Conservation (phyloP, 2,888 invertebrate genomes). For the Xylophagus ater region DNA sequence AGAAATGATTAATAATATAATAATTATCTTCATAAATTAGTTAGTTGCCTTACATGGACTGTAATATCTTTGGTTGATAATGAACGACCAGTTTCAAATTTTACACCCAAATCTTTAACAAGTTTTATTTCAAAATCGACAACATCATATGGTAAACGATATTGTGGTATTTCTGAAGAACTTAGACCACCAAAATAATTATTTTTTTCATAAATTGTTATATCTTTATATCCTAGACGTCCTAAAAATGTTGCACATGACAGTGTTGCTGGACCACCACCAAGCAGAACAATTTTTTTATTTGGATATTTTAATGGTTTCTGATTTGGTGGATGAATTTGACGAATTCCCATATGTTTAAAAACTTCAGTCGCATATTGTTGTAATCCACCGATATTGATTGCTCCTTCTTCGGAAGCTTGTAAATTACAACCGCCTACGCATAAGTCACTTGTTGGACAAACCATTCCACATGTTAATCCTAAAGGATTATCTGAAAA, state of each 20-base stretch:
- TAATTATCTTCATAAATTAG: background rate
- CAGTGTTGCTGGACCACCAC: conserved; percentile 92
- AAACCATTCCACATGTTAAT: conserved; percentile 95
- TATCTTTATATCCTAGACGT: conserved; percentile 79
- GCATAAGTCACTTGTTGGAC: conserved; percentile 96
- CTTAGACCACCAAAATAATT: conserved; percentile 83
- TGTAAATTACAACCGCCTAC: conserved; percentile 96
- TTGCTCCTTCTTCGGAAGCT: conserved; percentile 93
- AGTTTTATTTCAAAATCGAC: conserved; percentile 88
- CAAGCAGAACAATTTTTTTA: conserved; percentile 68
- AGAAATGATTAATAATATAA: conserved; percentile 25
- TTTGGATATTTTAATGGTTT: conserved; percentile 40
- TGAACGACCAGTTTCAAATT: conserved; percentile 62
- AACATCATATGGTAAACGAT: conserved; percentile 82
- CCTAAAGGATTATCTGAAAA: conserved; percentile 96
- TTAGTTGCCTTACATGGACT: conserved; percentile 43
- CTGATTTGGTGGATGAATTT: conserved; percentile 67
- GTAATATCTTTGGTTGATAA: conserved; percentile 65
- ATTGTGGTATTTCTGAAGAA: conserved; percentile 93
- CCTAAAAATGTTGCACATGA: conserved; percentile 95
- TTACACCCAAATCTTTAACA: conserved; percentile 86
- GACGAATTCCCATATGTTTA: conserved; percentile 85
- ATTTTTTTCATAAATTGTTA: conserved; percentile 88
- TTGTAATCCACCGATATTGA: conserved; percentile 96
- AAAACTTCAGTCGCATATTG: conserved; percentile 96